These are phyloP conservation scores for Rattus rattus DNA, from an alignment of 2,113 vertebrate genomes.

Conservation along the genomic window DNA sequence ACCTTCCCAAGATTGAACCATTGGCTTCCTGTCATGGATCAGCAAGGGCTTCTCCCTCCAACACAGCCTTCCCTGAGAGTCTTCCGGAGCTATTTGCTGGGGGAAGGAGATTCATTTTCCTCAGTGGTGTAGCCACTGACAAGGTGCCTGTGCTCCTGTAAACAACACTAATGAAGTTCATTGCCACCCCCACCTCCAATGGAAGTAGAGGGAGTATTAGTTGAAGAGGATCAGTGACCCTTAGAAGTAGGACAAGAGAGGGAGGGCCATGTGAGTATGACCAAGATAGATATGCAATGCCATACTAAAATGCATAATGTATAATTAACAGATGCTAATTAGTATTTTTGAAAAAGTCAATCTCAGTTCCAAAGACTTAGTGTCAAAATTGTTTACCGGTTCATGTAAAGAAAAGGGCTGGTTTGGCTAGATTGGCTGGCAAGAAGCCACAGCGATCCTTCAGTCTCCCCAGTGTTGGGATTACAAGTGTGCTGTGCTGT, in stretches of 20 bases:
- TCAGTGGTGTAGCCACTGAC: not conserved
- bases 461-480: not conserved
- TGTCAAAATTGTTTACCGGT: not conserved
- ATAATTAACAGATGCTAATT: not conserved
- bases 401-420: not conserved
- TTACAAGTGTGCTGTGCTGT: not conserved
- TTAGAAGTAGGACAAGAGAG: not conserved
- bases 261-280: not conserved
- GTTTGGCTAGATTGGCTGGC: not conserved
- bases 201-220: not conserved
- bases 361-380: not conserved
- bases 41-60: not conserved
- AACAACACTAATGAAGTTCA: not conserved
- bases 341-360: not conserved
- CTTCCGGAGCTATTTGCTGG: not conserved
- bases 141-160: not conserved
- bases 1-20: not conserved
- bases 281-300: not conserved
- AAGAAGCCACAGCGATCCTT: not conserved
- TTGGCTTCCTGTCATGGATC: not conserved
- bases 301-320: not conserved
- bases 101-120: not conserved
- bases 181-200: not conserved
- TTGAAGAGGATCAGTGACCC: not conserved
- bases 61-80: not conserved